Percentiles rank a stretch among this genome's conserved stretches.
These are phyloP conservation scores for Psylliodes chrysocephalus DNA, from an alignment of 2,888 invertebrate species.

Conservation along the genomic window DNA sequence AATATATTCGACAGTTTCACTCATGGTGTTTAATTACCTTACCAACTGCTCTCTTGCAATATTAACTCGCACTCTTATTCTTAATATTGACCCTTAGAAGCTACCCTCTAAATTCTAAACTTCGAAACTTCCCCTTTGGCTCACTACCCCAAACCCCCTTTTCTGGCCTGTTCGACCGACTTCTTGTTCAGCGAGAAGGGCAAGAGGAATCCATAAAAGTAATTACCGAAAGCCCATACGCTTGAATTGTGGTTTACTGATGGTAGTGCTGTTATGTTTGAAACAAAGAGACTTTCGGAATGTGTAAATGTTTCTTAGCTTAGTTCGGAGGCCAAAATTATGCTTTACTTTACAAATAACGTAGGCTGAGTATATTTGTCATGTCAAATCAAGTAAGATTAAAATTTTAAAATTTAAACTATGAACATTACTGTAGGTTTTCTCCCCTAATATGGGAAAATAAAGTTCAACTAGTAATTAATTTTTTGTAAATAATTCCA, in stretches of 20 bases:
- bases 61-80: slow-evolving; percentile 2
- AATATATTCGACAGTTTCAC: no score
- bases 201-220: slow-evolving; percentile 24
- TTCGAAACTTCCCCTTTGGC: slow-evolving; percentile 9
- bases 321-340: not conserved
- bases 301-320: slow-evolving; percentile 16
- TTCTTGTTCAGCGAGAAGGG: slow-evolving; percentile 16
- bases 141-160: slow-evolving; percentile 5
- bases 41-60: not conserved
- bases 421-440: no score
- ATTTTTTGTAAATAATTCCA: no score
- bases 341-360: not conserved
- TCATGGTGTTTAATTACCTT: slow-evolving; percentile 28
- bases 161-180: slow-evolving; percentile 16
- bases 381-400: no score
- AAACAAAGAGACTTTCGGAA: slow-evolving; percentile 21
- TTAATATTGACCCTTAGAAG: slow-evolving; percentile 23
- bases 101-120: slow-evolving; percentile 16
- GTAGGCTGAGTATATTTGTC: no score
- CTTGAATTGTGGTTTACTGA: slow-evolving; percentile 28
- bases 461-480: no score
- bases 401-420: no score
- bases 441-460: no score
- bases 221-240: slow-evolving; percentile 28
- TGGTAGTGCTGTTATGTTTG: slow-evolving; percentile 9